These are phyloP conservation scores for Porites lutea DNA, from an alignment of 64 coral and sea anemone genomes.

Conservation along the genomic window DNA sequence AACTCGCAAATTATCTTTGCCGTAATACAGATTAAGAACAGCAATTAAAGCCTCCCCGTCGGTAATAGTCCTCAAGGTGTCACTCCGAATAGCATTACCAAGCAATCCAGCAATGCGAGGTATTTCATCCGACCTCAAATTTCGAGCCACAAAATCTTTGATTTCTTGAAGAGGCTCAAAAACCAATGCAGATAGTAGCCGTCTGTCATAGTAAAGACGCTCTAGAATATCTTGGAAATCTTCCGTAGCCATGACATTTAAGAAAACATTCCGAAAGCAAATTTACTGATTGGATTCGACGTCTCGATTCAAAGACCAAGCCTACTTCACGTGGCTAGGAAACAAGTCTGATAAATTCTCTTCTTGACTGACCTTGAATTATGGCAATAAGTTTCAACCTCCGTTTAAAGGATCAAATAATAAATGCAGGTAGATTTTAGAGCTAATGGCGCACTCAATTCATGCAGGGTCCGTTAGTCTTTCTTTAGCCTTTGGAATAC, in stretches of 20 bases:
- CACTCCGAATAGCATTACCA: slow-evolving; percentile 58
- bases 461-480: not conserved
- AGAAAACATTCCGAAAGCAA: too few species aligned
- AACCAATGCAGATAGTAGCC: slow-evolving; percentile 64
- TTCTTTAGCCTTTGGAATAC: not conserved
- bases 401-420: too few species aligned
- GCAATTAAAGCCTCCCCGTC: slow-evolving; percentile 70
- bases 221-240: not conserved
- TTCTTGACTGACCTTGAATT: not conserved
- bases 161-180: slow-evolving; percentile 76
- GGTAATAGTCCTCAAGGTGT: slow-evolving; percentile 57
- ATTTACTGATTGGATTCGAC: too few species aligned
- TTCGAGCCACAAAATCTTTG: slow-evolving; percentile 62
- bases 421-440: too few species aligned
- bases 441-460: too few species aligned
- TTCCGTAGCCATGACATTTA: not conserved
- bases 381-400: too few species aligned
- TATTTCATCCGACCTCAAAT: slow-evolving; percentile 71
- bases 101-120: slow-evolving; percentile 59
- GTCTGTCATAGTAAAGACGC: slow-evolving; percentile 58
- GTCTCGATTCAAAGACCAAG: too few species aligned
- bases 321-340: not conserved
- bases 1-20: slow-evolving; percentile 76
- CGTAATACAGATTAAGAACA: slow-evolving; percentile 74
- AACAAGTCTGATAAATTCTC: not conserved